Evolutionary conservation across 2,888 invertebrate genomes (phyloP).

Genomic region (Lamellibrachia columna): DNA sequence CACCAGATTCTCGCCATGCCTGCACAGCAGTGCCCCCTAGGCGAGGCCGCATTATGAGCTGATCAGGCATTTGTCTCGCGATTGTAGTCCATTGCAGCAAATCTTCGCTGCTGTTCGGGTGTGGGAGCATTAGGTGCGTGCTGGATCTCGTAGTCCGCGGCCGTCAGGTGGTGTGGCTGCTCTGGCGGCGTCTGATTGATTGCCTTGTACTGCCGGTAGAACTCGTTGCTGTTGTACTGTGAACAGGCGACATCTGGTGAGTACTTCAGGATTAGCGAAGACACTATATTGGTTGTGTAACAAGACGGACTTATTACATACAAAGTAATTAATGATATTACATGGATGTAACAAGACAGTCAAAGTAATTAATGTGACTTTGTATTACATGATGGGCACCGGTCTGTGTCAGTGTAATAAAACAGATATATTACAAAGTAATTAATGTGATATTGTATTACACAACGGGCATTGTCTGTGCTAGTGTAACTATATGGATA

Average conservation of each 20-base stretch:
- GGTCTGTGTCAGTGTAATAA: no score
- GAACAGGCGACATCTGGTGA: not conserved
- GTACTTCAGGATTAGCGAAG: not conserved
- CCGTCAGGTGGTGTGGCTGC: not conserved
- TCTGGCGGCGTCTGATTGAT: conserved; percentile 26
- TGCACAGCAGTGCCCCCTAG: not conserved
- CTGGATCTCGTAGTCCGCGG: conserved; percentile 6
- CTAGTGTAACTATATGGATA: no score
- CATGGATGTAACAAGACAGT: no score
- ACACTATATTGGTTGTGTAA: not conserved
- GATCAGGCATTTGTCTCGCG: conserved; percentile 24
- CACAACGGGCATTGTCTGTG: no score
- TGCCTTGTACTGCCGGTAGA: conserved; percentile 43
- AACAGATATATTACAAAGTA: no score
- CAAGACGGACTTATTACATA: not conserved
- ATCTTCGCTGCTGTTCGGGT: conserved; percentile 22
- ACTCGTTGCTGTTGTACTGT: conserved; percentile 44
- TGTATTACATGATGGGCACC: no score
- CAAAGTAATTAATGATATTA: no score
- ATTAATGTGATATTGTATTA: no score
- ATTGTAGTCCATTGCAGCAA: conserved; percentile 23
- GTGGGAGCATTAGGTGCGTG: not conserved
- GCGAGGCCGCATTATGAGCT: not conserved
- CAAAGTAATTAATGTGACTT: no score
- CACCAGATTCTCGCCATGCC: not conserved